A percentile compares a stretch with the other conserved stretches of the same genome.
Evolutionary conservation across 1,140 invertebrate species (phyloP).

Genomic region (Hesperophylax magnus): DNA sequence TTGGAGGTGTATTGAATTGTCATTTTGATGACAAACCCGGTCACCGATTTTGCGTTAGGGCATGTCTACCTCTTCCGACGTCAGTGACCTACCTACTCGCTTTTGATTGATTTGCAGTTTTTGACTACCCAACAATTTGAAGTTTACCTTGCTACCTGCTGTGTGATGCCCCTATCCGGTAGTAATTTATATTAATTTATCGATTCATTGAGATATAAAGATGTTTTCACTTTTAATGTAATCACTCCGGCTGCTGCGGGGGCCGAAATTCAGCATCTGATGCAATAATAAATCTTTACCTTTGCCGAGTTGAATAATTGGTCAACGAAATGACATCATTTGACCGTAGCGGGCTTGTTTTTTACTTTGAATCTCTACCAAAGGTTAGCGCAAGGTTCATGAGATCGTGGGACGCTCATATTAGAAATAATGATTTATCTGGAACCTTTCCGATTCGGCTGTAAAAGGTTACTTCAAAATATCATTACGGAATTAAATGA

Average conservation of each 20-base stretch:
- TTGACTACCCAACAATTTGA: too few species aligned
- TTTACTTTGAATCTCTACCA: background rate
- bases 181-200: background rate
- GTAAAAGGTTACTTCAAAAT: slow-evolving; percentile 20
- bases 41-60: too few species aligned
- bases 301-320: slow-evolving; percentile 35
- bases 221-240: slow-evolving; percentile 35
- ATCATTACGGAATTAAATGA: slow-evolving; percentile 21
- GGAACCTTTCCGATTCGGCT: slow-evolving; percentile 8
- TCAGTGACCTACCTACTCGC: too few species aligned
- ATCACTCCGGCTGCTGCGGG: slow-evolving; percentile 1
- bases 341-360: slow-evolving; percentile 7
- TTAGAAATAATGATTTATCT: slow-evolving; percentile 30
- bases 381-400: slow-evolving; percentile 29
- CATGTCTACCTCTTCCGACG: too few species aligned
- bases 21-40: too few species aligned
- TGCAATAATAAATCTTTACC: slow-evolving; percentile 4
- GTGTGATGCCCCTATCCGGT: too few species aligned
- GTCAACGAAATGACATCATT: slow-evolving; percentile 32
- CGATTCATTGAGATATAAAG: background rate
- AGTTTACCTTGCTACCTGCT: too few species aligned
- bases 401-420: slow-evolving; percentile 28
- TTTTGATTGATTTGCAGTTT: too few species aligned
- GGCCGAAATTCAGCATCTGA: background rate
- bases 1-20: too few species aligned